Conservation (phyloP, 1,140 invertebrate species). For the Calliopsis andreniformis region DNA sequence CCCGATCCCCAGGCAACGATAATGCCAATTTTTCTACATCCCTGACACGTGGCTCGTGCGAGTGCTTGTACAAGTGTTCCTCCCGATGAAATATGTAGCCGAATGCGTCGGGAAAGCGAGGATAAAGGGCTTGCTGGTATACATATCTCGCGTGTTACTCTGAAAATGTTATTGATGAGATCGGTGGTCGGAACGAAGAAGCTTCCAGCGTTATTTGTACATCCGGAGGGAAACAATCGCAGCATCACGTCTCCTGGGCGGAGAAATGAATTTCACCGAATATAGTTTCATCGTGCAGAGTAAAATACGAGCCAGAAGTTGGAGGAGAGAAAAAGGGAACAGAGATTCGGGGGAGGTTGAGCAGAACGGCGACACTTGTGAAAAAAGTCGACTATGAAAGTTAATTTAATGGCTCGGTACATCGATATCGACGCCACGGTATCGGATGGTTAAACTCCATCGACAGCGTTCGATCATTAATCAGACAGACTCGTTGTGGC, state of each 20-base stretch:
- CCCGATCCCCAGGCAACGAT: too few species aligned
- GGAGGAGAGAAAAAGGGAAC: neutral
- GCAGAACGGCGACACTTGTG: neutral
- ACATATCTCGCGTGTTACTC: neutral
- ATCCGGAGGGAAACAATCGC: slow-evolving; percentile 3
- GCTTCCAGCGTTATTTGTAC: neutral
- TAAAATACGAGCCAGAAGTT: neutral
- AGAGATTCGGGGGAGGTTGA: neutral
- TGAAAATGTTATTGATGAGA: slow-evolving; percentile 12
- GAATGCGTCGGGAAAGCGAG: neutral
- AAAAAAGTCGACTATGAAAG: neutral
- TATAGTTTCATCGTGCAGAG: neutral
- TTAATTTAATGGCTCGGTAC: slow-evolving; percentile 3
- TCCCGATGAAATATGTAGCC: neutral
- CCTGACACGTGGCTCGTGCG: neutral
- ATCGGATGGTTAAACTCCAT: slow-evolving; percentile 12
- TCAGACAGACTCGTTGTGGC: neutral
- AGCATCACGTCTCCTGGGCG: too few species aligned
- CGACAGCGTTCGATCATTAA: neutral
- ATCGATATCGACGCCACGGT: neutral
- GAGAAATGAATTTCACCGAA: neutral
- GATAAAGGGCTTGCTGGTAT: too few species aligned
- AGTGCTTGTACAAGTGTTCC: neutral
- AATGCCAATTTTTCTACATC: too few species aligned
- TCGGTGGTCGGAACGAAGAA: neutral